Base-by-base conservation (phyloP, 1,140 invertebrate genomes). In the Lanistes nyassanus region DNA sequence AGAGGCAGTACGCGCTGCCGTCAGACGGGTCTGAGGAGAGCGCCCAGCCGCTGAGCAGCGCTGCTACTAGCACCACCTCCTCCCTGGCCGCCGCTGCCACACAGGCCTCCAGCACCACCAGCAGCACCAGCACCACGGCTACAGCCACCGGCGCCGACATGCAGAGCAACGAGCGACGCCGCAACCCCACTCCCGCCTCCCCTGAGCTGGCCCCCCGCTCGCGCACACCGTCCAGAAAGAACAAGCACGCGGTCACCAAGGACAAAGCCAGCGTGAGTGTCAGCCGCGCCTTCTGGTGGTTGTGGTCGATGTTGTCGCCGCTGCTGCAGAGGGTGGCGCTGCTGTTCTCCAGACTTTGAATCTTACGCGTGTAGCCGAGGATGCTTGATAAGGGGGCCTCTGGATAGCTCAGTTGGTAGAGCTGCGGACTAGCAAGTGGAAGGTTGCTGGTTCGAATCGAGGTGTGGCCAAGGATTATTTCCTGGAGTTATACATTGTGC, bases 21-120 rank as follows among this genome's bases (percentile, higher is more conserved):
- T 72, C 70, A 4, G 70, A 72, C 55, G 70, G 70, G 7, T 72
- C 70, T 5, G 70, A 72, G 56, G 70, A 72, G 55, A 72, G 70
- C 56, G 55, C 70, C 7, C 55, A 60, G 31, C 70, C 70, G 3
- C 70, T 56, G 23, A 74, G 39, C 26, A 74, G 60, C 42, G 51
- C 47, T 37, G 21, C 21, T 1, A 64, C 42, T 5, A 29, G 31
- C 60, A 68, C 42, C 37, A 56, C 42, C 31, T 51, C 55, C 37
- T 34, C 23, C 56, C 36, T 26, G 23, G n/a, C 23, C 11, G 37
- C 36, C 64, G 31, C 60, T 13, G 34, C 64, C n/a, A 31, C 72
- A 21, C 42, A 47, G 23, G 34, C 29, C n/a, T 16, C 72, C 4
- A 42, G 26, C 16, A 39, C n/a, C 60, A 19, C 37, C 55, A 58